These are phyloP conservation scores for Propithecus coquereli DNA, from an alignment of 2,113 vertebrate genomes.

Conservation along the genomic window DNA sequence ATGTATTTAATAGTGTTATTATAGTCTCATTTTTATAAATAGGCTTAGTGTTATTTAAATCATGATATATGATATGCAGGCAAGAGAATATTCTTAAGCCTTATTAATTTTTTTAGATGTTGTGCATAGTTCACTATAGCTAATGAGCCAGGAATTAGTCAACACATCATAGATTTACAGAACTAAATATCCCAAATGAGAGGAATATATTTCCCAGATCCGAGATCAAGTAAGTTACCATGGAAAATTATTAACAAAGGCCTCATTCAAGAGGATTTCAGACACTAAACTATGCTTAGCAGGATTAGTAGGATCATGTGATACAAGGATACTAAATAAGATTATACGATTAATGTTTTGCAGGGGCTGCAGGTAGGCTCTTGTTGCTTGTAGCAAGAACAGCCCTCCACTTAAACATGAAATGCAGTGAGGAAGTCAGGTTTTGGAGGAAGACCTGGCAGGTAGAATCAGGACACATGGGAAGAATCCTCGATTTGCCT, in stretches of 20 bases:
- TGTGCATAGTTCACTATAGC: not conserved
- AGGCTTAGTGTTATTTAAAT: not conserved
- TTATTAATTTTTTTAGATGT: slow-evolving; percentile 17
- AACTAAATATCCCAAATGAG: slow-evolving; percentile 45
- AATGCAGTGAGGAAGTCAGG: not conserved
- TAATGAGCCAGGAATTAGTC: slow-evolving; percentile 19
- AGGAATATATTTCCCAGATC: slow-evolving; percentile 37
- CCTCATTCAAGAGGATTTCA: slow-evolving; percentile 48
- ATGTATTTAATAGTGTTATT: not conserved
- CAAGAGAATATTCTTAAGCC: not conserved
- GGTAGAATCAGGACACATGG: not conserved
- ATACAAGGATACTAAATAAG: not conserved
- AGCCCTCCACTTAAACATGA: not conserved
- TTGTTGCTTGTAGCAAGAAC: not conserved
- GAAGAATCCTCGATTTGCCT: not conserved
- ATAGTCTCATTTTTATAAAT: slow-evolving; percentile 10
- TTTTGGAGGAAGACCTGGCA: not conserved
- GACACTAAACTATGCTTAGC: not conserved
- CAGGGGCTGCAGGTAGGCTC: not conserved
- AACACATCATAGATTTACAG: slow-evolving; percentile 26
- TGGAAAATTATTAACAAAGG: slow-evolving; percentile 52
- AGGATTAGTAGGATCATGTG: not conserved
- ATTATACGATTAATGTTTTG: not conserved
- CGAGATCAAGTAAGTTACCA: slow-evolving; percentile 45
- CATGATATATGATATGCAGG: not conserved